Evolutionary conservation across 2,113 vertebrate species (phyloP).

Genomic region (Probosciger aterrimus): DNA sequence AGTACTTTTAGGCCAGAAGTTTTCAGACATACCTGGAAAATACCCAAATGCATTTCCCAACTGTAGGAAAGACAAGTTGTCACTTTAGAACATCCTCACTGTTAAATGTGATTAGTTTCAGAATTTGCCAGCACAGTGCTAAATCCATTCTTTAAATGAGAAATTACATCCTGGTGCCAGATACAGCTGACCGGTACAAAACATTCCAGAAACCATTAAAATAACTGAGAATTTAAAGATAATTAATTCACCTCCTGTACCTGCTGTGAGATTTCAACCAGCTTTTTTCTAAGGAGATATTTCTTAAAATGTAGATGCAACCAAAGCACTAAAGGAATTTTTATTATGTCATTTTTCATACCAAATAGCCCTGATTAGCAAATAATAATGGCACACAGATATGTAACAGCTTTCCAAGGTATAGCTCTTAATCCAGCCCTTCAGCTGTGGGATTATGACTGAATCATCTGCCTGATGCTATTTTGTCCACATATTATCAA

Average conservation of each 20-base stretch:
- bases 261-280: background rate
- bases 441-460: background rate
- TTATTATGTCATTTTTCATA: background rate
- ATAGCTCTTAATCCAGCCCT: background rate
- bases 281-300: background rate
- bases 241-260: background rate
- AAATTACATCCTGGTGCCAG: conserved; percentile 7
- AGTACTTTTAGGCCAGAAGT: background rate
- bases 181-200: background rate
- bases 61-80: conserved; percentile 6
- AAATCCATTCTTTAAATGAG: conserved; percentile 32
- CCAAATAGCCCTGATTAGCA: background rate
- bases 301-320: background rate
- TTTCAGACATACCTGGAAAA: conserved; percentile 49
- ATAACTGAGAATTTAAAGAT: background rate
- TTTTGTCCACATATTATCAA: background rate
- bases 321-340: background rate
- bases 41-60: conserved; percentile 43
- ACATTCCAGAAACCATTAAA: background rate
- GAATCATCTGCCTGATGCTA: background rate
- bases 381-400: background rate
- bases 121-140: background rate
- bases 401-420: background rate
- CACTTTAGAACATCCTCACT: background rate
- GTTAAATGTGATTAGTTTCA: conserved; percentile 21